These are phyloP conservation scores for Leptinotarsa tumamoca DNA, from an alignment of 2,888 invertebrate species.

Conservation along the genomic window DNA sequence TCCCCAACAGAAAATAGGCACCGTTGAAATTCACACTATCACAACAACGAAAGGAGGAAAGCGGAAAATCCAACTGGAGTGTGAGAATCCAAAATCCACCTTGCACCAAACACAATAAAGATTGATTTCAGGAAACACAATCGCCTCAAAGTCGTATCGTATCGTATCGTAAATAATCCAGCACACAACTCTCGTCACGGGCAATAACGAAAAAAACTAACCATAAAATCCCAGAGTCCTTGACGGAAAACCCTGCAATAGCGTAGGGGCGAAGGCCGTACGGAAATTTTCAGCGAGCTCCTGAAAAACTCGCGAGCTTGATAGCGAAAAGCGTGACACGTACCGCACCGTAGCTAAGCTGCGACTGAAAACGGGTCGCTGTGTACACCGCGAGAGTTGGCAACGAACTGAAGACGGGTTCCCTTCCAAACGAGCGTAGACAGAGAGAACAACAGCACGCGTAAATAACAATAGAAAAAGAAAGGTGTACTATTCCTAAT, in stretches of 20 bases:
- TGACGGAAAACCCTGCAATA: slow-evolving; percentile 17
- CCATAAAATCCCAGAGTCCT: slow-evolving; percentile 5
- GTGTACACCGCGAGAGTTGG: slow-evolving; percentile 61
- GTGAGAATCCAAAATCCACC: slow-evolving; percentile 17
- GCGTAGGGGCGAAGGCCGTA: slow-evolving; percentile 14
- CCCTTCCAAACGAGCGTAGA: slow-evolving; percentile 59
- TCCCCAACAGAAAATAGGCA: slow-evolving; percentile 28
- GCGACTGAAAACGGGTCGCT: slow-evolving; percentile 57
- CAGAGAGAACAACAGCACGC: slow-evolving; percentile 54
- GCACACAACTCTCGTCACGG: slow-evolving; percentile 7
- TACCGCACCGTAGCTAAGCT: slow-evolving; percentile 43
- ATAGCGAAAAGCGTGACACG: slow-evolving; percentile 33
- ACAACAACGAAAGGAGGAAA: slow-evolving; percentile 22
- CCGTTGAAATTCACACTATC: slow-evolving; percentile 30
- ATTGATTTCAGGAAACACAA: slow-evolving; percentile 11
- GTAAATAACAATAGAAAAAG: slow-evolving; percentile 53
- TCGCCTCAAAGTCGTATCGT: slow-evolving; percentile 8
- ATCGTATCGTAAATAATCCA: slow-evolving; percentile 11
- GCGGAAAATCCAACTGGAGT: slow-evolving; percentile 25
- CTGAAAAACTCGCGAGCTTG: slow-evolving; percentile 33
- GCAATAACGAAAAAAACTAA: slow-evolving; percentile 13
- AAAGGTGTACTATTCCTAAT: slow-evolving; percentile 59
- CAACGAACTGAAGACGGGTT: slow-evolving; percentile 64
- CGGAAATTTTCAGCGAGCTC: slow-evolving; percentile 30
- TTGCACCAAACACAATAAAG: slow-evolving; percentile 20